Percentiles rank a stretch among this genome's conserved stretches.
Evolutionary conservation across 2,888 invertebrate genomes (phyloP).

Genomic region (Lottia scabra): DNA sequence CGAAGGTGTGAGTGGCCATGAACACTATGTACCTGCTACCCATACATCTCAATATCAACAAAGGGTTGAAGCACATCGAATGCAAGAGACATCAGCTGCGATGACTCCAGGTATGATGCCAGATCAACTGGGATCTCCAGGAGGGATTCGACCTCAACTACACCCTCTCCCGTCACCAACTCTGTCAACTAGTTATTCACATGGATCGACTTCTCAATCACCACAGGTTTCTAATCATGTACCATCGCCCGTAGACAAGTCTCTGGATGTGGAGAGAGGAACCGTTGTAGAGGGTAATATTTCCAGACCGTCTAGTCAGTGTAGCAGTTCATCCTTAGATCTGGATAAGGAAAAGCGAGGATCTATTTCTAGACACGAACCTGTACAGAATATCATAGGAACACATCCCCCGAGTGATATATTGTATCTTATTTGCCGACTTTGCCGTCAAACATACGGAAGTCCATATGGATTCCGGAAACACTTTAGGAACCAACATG

Average conservation of each 20-base stretch:
- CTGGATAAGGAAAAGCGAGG: constrained; percentile 27
- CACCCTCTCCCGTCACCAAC: constrained; percentile 29
- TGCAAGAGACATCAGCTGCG: constrained; percentile 13
- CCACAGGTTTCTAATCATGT: neutral
- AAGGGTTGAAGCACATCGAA: neutral
- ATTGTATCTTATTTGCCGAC: constrained; percentile 61
- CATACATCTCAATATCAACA: constrained; percentile 12
- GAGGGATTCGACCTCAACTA: constrained; percentile 26
- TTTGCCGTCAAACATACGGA: constrained; percentile 63
- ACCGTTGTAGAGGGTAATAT: neutral
- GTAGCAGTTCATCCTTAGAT: constrained; percentile 14
- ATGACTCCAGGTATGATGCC: constrained; percentile 12
- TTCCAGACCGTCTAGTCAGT: constrained; percentile 17
- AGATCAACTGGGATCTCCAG: constrained; percentile 12
- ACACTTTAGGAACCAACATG: constrained; percentile 66
- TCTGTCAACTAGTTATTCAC: constrained; percentile 20
- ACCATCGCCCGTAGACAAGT: neutral
- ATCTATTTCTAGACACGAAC: constrained; percentile 60
- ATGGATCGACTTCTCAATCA: constrained; percentile 7
- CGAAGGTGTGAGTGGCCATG: neutral
- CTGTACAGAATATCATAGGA: constrained; percentile 62
- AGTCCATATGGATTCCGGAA: constrained; percentile 65
- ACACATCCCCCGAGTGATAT: constrained; percentile 63
- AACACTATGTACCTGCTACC: constrained; percentile 19
- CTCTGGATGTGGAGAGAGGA: neutral